Base-by-base conservation (phyloP, 2,888 invertebrate genomes). In the Drosophila fulvimacula region DNA sequence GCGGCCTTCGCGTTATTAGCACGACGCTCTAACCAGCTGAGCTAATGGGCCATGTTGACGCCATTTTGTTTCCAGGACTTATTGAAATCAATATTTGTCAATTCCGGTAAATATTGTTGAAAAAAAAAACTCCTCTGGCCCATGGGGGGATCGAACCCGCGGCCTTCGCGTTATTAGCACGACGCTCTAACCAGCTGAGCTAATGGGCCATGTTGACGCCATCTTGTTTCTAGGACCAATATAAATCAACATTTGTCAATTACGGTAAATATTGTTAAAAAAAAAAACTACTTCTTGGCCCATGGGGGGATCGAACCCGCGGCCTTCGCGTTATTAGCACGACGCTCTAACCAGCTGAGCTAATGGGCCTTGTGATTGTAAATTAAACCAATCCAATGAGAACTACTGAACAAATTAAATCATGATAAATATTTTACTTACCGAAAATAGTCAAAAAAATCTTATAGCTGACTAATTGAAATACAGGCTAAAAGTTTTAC, bases 341-440 rank as follows among this genome's bases (percentile, higher is more conserved):
- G 92, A 92, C 92, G 92, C 92, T 92, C 92, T 92, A 92, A 92
- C 92, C 92, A 92, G 88, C 92, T 92, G 92, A 92, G 92, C 92
- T 92, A 92, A 92, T 91, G 92, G 92, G 92, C 92, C 92, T 11
- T 11, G 34, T 30, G 49, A 51, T 52, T 49, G 41, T 15, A 0
- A 0, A 0, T 0, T 0, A 0, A 41, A 49, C 38, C n/a, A 11
- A 46, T 5, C 13, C 17, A 1, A 44, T 4, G n/a, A 57, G 6
- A 56, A 27, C 46, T 34, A 19, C 24, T 42, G n/a, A 21, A 24
- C n/a, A 19, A 9, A 38, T 5, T 42, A 11, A 24, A 19, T 44
- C 2, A 7, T 34, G 30, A 55, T 21, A 60, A 52, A 44, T 19
- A 15, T 15, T 15, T 3, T 67, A 62, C 79, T 63, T 57, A 65